Conservation (phyloP, 2,797 vertebrate species). For the Propithecus perrieri region DNA sequence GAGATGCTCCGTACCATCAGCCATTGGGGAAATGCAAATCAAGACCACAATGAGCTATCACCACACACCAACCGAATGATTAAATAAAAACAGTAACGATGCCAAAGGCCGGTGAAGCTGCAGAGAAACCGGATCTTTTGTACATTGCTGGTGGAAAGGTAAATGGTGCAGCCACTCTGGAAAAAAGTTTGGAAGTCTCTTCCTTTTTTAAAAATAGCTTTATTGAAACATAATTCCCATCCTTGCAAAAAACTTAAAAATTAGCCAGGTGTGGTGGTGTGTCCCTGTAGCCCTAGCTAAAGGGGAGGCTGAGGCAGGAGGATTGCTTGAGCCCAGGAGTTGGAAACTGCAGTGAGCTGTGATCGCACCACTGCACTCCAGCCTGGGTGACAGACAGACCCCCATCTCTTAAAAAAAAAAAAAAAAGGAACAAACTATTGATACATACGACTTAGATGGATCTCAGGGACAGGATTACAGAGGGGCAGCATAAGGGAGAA, state of each 20-base stretch:
- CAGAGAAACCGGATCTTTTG: background rate
- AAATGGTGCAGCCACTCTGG: background rate
- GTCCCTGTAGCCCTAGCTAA: too few relatives aligned
- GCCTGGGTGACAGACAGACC: too few relatives aligned
- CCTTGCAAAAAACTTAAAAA: background rate
- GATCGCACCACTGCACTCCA: too few relatives aligned
- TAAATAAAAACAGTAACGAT: rapidly evolving
- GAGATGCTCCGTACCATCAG: background rate
- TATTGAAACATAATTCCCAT: background rate
- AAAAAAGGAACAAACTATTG: background rate
- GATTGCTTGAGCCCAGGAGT: too few relatives aligned
- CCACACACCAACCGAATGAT: rapidly evolving
- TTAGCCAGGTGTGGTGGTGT: too few relatives aligned
- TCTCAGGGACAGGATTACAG: background rate
- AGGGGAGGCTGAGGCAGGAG: too few relatives aligned
- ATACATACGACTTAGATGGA: background rate
- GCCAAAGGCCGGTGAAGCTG: background rate
- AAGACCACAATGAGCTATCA: background rate
- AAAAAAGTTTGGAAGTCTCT: background rate
- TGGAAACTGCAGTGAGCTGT: too few relatives aligned
- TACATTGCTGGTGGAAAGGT: too few relatives aligned
- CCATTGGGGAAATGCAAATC: background rate
- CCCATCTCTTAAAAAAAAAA: too few relatives aligned
- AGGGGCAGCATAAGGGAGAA: background rate
- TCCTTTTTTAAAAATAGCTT: background rate